A percentile compares a stretch with the other conserved stretches of the same genome.
These are phyloP conservation scores for Lophochroa leadbeateri DNA, from an alignment of 2,113 vertebrate species.

Conservation along the genomic window DNA sequence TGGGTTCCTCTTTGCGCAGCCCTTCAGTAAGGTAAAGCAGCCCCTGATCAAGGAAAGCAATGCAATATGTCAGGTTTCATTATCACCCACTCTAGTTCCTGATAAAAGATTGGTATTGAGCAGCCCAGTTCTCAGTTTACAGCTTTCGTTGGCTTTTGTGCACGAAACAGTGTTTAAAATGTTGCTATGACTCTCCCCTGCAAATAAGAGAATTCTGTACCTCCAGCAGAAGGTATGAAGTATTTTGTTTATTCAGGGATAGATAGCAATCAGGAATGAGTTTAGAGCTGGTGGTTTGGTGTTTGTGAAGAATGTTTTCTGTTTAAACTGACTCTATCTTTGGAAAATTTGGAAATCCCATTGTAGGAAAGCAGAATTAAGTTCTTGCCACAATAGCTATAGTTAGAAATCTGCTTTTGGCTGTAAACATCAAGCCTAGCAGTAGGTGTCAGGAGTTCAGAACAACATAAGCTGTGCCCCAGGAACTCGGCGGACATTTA, in stretches of 20 bases:
- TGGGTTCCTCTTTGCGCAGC: neutral
- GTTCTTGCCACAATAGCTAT: neutral
- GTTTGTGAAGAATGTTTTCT: neutral
- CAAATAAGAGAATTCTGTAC: constrained; percentile 12
- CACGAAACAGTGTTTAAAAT: neutral
- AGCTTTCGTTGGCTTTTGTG: neutral
- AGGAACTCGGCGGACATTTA: too few relatives aligned
- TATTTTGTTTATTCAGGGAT: constrained; percentile 33
- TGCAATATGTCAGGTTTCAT: neutral
- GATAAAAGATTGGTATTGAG: neutral
- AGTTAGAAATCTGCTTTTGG: neutral
- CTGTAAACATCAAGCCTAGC: neutral
- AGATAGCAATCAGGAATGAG: too few relatives aligned
- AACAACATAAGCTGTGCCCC: neutral
- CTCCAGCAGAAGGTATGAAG: neutral
- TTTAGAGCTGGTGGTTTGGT: neutral
- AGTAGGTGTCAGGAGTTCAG: neutral
- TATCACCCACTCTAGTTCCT: neutral
- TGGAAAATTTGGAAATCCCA: neutral
- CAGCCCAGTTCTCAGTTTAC: constrained; percentile 27
- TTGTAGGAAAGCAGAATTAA: neutral
- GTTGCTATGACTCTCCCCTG: neutral
- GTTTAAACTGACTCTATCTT: neutral
- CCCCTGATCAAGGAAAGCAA: neutral
- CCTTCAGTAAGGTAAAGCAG: neutral